Conservation (phyloP, 2,797 vertebrate genomes). For the Diplodus sargus region DNA sequence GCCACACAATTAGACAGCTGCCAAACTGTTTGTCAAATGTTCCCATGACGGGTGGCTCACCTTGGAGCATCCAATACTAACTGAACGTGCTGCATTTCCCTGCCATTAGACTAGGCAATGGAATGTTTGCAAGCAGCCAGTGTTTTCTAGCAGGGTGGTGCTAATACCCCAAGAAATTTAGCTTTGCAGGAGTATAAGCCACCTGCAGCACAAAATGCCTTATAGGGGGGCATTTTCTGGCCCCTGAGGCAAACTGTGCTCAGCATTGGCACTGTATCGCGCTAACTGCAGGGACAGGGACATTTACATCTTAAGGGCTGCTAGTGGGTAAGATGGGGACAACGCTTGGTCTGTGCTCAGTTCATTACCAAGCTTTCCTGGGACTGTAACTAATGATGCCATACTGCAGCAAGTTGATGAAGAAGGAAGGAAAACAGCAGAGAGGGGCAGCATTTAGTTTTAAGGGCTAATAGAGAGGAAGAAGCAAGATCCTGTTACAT, state of each 20-base stretch:
- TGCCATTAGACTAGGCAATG: conserved; percentile 34
- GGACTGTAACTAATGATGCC: conserved; percentile 64
- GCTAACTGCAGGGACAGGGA: conserved; percentile 26
- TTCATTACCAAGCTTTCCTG: conserved; percentile 63
- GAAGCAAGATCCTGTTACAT: background rate
- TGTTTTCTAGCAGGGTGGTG: conserved; percentile 17
- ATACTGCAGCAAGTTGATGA: conserved; percentile 33
- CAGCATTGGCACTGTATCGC: background rate
- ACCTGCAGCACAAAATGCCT: conserved; percentile 59
- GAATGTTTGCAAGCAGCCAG: conserved; percentile 22
- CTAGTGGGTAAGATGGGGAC: conserved; percentile 34
- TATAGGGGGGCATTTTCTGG: conserved; percentile 59
- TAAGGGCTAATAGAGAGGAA: background rate
- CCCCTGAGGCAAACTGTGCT: conserved; percentile 53
- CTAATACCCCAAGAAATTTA: conserved; percentile 21
- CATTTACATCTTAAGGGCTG: conserved; percentile 56
- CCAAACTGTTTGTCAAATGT: conserved; percentile 57
- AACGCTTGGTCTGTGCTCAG: conserved; percentile 41
- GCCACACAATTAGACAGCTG: conserved; percentile 64
- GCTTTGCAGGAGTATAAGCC: conserved; percentile 38
- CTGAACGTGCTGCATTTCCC: conserved; percentile 57
- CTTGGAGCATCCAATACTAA: conserved; percentile 59
- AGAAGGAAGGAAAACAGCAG: conserved; percentile 15
- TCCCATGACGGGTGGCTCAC: conserved; percentile 41
- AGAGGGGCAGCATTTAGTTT: conserved; percentile 1